Evolutionary conservation across 2,888 invertebrate genomes (phyloP).

Genomic region (Thera britannica): DNA sequence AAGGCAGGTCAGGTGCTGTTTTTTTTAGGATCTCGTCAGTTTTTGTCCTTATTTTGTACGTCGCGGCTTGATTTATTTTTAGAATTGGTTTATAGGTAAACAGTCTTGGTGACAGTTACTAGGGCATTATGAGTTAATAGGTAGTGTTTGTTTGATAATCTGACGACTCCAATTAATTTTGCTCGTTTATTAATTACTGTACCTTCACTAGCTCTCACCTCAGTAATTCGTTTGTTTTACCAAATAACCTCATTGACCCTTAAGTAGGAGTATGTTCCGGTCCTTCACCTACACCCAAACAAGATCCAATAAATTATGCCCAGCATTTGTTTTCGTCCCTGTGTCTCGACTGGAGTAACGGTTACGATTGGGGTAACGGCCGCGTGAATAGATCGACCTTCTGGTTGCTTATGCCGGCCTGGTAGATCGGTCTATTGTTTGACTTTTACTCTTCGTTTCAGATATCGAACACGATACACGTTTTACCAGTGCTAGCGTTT

Average conservation of each 20-base stretch:
- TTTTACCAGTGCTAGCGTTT: not conserved
- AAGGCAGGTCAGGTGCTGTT: conserved; percentile 13
- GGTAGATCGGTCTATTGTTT: conserved; percentile 24
- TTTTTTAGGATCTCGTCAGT: conserved; percentile 16
- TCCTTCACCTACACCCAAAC: conserved; percentile 46
- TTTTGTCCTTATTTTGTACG: conserved; percentile 25
- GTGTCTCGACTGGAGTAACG: conserved; percentile 43
- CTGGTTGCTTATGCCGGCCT: conserved; percentile 21
- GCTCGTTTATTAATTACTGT: not conserved
- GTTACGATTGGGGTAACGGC: no score
- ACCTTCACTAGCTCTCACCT: not conserved
- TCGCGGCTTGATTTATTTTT: not conserved
- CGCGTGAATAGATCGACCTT: conserved; percentile 20
- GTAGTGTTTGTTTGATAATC: conserved; percentile 1
- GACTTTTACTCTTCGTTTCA: conserved; percentile 20
- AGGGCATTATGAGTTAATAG: conserved; percentile 29
- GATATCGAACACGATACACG: not conserved
- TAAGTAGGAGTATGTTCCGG: conserved; percentile 42
- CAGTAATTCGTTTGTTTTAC: conserved; percentile 42
- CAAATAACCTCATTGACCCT: conserved; percentile 46
- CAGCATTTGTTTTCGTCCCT: conserved; percentile 52
- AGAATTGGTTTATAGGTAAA: conserved; percentile 23
- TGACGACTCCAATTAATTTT: not conserved
- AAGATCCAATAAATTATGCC: conserved; percentile 50
- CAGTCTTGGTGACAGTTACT: conserved; percentile 37